Conservation (phyloP, 2,888 invertebrate genomes). For the Cataglyphis cursor region DNA sequence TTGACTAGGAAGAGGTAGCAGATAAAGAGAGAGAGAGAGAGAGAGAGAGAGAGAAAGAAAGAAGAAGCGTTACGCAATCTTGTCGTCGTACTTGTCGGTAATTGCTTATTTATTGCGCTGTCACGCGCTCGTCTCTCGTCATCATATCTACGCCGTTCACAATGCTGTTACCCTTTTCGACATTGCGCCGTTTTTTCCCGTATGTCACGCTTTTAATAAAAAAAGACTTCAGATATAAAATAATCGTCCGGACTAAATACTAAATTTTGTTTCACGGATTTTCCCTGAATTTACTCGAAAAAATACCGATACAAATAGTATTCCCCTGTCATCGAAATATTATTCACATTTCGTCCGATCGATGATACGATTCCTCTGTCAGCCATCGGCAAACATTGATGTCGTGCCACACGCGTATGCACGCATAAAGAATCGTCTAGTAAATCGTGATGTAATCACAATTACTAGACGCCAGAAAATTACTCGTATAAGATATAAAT, state of each 20-base stretch:
- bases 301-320: background rate
- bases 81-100: constrained; percentile 68
- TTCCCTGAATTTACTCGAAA: background rate
- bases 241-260: background rate
- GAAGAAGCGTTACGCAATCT: constrained; percentile 70
- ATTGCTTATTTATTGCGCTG: constrained; percentile 73
- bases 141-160: constrained; percentile 28
- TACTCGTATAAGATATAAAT: background rate
- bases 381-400: constrained; percentile 7
- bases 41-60: constrained; percentile 38
- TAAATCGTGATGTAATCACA: background rate
- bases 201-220: background rate
- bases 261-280: background rate
- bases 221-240: background rate
- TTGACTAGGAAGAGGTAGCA: background rate
- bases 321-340: background rate
- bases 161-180: constrained; percentile 49
- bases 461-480: background rate
- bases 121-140: constrained; percentile 50
- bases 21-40: constrained; percentile 18
- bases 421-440: background rate
- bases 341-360: background rate
- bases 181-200: background rate
- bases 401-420: background rate
- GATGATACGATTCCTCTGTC: background rate